Base-by-base conservation (phyloP, 2,113 vertebrate genomes). In the Suricata suricatta region DNA sequence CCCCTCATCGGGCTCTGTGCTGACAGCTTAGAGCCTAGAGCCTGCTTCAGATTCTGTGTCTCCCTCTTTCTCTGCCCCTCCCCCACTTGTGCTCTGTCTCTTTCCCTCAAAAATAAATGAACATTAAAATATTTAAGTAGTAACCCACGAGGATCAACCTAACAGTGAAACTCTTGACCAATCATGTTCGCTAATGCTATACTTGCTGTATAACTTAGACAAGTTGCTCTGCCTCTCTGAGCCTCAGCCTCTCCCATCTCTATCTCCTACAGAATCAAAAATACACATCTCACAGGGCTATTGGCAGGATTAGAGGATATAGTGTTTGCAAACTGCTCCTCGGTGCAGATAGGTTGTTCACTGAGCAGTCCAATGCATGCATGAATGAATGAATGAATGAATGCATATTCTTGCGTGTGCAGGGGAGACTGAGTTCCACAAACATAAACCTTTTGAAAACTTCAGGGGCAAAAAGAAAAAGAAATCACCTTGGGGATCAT, bases 171-270 rank as follows among this genome's bases (percentile, higher is more conserved):
- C 29, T 44, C 35, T 52, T 1, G 11, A 4, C 23, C 23, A 16
- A 0, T 5, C 1, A 47, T 0, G 5, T 3, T 29, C 7, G 1
- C 19, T 9, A 41, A 33, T 41, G 0, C 54, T 0, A 21, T 19
- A 29, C 31, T 54, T 7, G 7, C 64, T 35, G 8, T 47, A 76
- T 68, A 76, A 47, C 57, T 31, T 31, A 54, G 80, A 17, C 33
- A 29, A 35, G 29, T 15, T 29, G 33, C 35, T 88, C 47, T 17
- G 23, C 19, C n/a, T 23, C 71, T 54, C 47, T 27, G 88, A 33
- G 38, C 44, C 85, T 77, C 44, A 7, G 41, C 38, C 17, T 35
- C 9, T 50, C 47, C 23, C 16, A 2, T 63, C 41, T 76, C 11
- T 63, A 31, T 76, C 11, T 17, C 19, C 12, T 6, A 1, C 0